A percentile compares a stretch with the other conserved stretches of the same genome.
These are phyloP conservation scores for Tipula confusa DNA, from an alignment of 2,888 invertebrate species.

Conservation along the genomic window DNA sequence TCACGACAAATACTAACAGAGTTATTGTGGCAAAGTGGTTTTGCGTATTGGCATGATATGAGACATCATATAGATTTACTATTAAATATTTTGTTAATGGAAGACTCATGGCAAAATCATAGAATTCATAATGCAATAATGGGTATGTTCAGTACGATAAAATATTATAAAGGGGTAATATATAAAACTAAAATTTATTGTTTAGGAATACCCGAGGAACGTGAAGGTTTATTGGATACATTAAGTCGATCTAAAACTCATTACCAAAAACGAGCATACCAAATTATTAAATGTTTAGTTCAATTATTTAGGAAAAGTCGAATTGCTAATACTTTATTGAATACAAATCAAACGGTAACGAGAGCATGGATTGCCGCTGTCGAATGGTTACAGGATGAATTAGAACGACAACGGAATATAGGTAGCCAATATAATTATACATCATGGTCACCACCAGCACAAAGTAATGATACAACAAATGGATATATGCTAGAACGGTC, in stretches of 20 bases:
- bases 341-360: slow-evolving; percentile 71
- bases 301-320: slow-evolving; percentile 82
- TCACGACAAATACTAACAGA: slow-evolving; percentile 85
- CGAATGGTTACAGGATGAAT: slow-evolving; percentile 92
- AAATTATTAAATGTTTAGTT: slow-evolving; percentile 94
- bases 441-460: slow-evolving; percentile 91
- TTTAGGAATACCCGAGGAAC: slow-evolving; percentile 65
- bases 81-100: slow-evolving; percentile 78
- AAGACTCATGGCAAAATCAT: slow-evolving; percentile 95
- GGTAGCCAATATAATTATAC: slow-evolving; percentile 72
- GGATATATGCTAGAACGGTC: slow-evolving; percentile 93
- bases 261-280: slow-evolving; percentile 94
- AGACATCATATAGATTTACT: slow-evolving; percentile 88
- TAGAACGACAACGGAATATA: slow-evolving; percentile 63
- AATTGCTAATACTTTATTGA: slow-evolving; percentile 73
- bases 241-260: slow-evolving; percentile 88
- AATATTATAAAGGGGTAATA: too few relatives aligned
- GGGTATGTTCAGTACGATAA: slow-evolving; percentile 51
- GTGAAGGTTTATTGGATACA: slow-evolving; percentile 90
- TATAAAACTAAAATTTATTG: too few relatives aligned
- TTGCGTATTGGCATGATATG: slow-evolving; percentile 90
- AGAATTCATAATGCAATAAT: slow-evolving; percentile 90
- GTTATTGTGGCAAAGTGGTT: slow-evolving; percentile 82
- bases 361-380: slow-evolving; percentile 86
- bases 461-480: slow-evolving; percentile 91